Base-by-base conservation (phyloP, 2,113 vertebrate species). In the Sylvilagus bachmani region DNA sequence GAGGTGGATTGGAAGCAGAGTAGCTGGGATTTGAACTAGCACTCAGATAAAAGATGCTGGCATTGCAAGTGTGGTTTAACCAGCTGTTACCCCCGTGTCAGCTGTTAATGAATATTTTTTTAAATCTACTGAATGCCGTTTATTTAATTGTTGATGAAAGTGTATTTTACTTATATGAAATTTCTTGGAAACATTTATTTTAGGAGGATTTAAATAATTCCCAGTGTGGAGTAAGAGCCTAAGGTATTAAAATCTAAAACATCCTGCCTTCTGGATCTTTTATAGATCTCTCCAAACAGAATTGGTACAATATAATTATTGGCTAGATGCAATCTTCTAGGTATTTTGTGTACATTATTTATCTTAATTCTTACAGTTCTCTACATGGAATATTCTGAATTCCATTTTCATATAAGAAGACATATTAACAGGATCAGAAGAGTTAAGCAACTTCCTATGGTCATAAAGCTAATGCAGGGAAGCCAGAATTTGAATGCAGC, bases 291-390 rank as follows among this genome's bases (percentile, higher is more conserved):
- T 74, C 36, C 11, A 67, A 88, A 21, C 55, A 78, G 16, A 80
- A 84, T 84, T 85, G 66, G 44, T 74, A 12, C 55, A 58, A 74
- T 62, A 13, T 13, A 82, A 64, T 64, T 87, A 53, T 89, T 78
- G 29, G n/a, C 67, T 78, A 78, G 12, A 64, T 73, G 38, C 21
- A 82, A 71, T 77, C 71, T 89, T 12, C 31, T 77, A 87, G 24
- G 5, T 89, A 77, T 89, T 92, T 96, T 71, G 7, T 58, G 79
- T 85, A 71, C 14, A 44, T 75, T 89, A 83, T 90, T 84, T 79
- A 81, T 33, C 36, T 80, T 90, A 91, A 27, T 86, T 82, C 21
- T 29, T 74, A 64, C 9, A 69, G 27, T 82, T 89, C 31, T 86
- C 31, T 64, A 31, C 12, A 36, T 73, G 55, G 1, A 5, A 66